Evolutionary conservation across 2,113 vertebrate species (phyloP).

Genomic region (Nettapus auritus): DNA sequence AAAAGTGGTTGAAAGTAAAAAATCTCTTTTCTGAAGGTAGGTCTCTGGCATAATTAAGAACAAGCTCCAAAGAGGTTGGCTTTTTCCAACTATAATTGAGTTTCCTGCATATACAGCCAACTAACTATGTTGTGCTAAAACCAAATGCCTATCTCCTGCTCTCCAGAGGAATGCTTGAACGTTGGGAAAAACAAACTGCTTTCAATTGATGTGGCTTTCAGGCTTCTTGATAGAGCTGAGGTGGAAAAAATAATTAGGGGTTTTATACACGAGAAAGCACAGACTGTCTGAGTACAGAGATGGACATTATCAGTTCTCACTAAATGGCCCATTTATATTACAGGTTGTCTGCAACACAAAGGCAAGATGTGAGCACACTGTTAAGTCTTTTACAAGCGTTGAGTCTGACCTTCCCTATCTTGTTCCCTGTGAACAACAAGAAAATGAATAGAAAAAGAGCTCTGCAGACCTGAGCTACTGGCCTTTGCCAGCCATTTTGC

Average conservation of each 20-base stretch:
- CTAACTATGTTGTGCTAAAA: background rate
- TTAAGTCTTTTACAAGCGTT: background rate
- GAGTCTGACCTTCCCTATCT: background rate
- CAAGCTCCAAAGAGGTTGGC: background rate
- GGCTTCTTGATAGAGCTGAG: background rate
- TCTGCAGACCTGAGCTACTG: background rate
- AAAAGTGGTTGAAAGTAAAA: background rate
- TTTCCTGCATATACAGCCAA: background rate
- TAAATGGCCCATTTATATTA: background rate
- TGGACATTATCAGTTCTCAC: background rate
- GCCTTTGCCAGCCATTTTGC: background rate
- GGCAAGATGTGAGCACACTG: rapidly evolving
- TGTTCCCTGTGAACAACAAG: background rate
- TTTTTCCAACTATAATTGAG: background rate
- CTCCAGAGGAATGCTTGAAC: background rate
- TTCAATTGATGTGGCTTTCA: background rate
- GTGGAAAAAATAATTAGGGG: background rate
- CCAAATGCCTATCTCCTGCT: background rate
- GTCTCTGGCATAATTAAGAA: background rate
- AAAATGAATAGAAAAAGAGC: background rate
- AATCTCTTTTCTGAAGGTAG: background rate
- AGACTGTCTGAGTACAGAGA: background rate
- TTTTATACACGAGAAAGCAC: background rate
- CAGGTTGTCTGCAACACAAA: background rate
- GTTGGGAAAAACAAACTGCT: background rate